A percentile compares a stretch with the other conserved stretches of the same genome.
Evolutionary conservation across 1,140 invertebrate genomes (phyloP).

Genomic region (Drosophila novamexicana): DNA sequence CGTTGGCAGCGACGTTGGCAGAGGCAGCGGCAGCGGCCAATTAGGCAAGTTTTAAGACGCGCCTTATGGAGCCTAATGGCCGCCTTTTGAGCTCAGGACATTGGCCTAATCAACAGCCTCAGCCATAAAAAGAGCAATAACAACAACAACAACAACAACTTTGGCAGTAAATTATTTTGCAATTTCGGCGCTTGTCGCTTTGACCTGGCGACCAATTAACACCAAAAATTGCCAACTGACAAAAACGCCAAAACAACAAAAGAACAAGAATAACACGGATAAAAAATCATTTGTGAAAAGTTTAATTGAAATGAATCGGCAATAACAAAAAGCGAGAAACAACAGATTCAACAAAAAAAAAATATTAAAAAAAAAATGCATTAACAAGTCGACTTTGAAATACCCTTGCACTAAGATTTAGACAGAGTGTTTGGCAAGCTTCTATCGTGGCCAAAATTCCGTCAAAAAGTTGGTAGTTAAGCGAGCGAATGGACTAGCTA

Average conservation of each 20-base stretch:
- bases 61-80: slow-evolving; percentile 41
- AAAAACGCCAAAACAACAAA: slow-evolving; percentile 14
- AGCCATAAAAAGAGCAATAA: background rate
- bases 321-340: slow-evolving; percentile 14
- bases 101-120: slow-evolving; percentile 59
- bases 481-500: too few relatives aligned
- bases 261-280: slow-evolving; percentile 5
- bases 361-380: too few relatives aligned
- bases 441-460: too few relatives aligned
- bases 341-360: slow-evolving; percentile 8
- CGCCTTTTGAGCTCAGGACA: slow-evolving; percentile 46
- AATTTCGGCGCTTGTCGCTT: slow-evolving; percentile 53
- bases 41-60: slow-evolving; percentile 61
- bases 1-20: background rate
- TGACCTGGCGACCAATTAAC: slow-evolving; percentile 69
- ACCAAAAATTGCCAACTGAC: slow-evolving; percentile 54
- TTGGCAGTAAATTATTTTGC: slow-evolving; percentile 7
- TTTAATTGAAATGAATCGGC: slow-evolving; percentile 61
- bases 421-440: too few relatives aligned
- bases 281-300: slow-evolving; percentile 29
- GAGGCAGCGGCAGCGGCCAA: slow-evolving; percentile 39
- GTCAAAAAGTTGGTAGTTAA: too few relatives aligned
- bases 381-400: background rate
- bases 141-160: slow-evolving; percentile 11
- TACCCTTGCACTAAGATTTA: background rate